Percentiles rank a stretch among this genome's conserved stretches.
phyloP scores from a whole-genome alignment of 2,888 invertebrate species.

The Silvanus unidentatus region DNA sequence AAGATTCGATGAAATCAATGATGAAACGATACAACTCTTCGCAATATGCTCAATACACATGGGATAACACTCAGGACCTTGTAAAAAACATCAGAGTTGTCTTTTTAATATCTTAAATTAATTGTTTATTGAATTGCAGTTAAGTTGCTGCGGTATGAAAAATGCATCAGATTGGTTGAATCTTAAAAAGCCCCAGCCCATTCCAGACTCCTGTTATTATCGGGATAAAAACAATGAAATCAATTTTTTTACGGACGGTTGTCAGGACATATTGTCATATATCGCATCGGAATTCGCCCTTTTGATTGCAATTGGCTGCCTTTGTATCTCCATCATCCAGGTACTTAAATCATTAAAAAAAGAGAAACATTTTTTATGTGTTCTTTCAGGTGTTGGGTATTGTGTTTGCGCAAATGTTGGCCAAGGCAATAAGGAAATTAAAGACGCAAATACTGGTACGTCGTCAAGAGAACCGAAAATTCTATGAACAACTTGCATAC shows the following conservation, averaged over 20 bases:
- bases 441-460: conserved; percentile 67
- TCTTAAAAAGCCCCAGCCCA: background rate
- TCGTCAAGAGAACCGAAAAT: conserved; percentile 60
- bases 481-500: conserved; percentile 36
- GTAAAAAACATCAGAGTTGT: background rate
- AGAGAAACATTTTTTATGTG: background rate
- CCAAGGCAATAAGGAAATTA: conserved; percentile 73
- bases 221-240: background rate
- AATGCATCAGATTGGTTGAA: conserved; percentile 56
- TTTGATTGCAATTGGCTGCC: conserved; percentile 66
- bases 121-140: conserved; percentile 41
- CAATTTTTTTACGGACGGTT: conserved; percentile 23
- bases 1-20: conserved; percentile 47
- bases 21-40: conserved; percentile 33
- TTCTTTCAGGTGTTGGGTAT: conserved; percentile 72
- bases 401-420: conserved; percentile 82
- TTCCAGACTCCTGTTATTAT: too few relatives aligned
- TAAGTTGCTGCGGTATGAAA: conserved; percentile 59
- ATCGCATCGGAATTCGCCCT: conserved; percentile 51
- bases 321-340: conserved; percentile 76
- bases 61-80: conserved; percentile 53
- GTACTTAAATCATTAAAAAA: conserved; percentile 41
- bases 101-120: background rate
- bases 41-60: conserved; percentile 39
- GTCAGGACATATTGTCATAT: conserved; percentile 22